Percentiles rank a stretch among this genome's conserved stretches.
Evolutionary conservation across 2,888 invertebrate genomes (phyloP).

Genomic region (Erebia aethiops): DNA sequence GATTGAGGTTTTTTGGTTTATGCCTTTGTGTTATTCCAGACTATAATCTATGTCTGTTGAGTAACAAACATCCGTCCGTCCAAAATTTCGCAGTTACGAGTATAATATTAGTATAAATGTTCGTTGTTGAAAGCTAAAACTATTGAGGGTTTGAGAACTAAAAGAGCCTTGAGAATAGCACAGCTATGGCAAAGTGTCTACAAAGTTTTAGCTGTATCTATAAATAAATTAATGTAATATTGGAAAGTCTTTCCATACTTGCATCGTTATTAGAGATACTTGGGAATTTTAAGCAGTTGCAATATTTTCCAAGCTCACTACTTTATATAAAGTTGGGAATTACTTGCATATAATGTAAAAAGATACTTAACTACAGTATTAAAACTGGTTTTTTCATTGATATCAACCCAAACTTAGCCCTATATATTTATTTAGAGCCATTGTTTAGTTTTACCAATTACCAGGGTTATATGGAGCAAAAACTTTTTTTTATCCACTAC

Average conservation of each 20-base stretch:
- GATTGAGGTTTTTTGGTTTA: too few species aligned
- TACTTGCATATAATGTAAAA: conserved; percentile 12
- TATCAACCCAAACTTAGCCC: too few species aligned
- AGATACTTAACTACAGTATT: not conserved
- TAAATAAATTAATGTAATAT: conserved; percentile 40
- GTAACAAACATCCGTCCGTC: too few species aligned
- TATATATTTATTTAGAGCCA: too few species aligned
- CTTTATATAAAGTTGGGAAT: conserved; percentile 24
- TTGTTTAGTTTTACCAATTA: too few species aligned
- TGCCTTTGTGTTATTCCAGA: too few species aligned
- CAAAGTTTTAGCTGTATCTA: conserved; percentile 35
- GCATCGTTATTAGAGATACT: conserved; percentile 17
- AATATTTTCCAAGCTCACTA: conserved; percentile 22
- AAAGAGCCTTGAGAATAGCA: not conserved
- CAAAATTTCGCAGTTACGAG: too few species aligned
- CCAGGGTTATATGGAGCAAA: too few species aligned
- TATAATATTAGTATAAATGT: not conserved
- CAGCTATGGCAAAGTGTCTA: conserved; percentile 20
- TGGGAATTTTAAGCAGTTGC: conserved; percentile 23
- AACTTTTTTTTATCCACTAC: too few species aligned
- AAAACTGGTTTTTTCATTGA: not conserved
- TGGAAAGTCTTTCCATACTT: conserved; percentile 25
- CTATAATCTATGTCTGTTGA: too few species aligned
- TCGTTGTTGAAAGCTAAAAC: not conserved
- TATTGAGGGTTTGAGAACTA: not conserved